Evolutionary conservation across 2,888 invertebrate genomes (phyloP), one percentile per base, ranked within the genome.

Genomic region (Megastigmus dorsalis): DNA sequence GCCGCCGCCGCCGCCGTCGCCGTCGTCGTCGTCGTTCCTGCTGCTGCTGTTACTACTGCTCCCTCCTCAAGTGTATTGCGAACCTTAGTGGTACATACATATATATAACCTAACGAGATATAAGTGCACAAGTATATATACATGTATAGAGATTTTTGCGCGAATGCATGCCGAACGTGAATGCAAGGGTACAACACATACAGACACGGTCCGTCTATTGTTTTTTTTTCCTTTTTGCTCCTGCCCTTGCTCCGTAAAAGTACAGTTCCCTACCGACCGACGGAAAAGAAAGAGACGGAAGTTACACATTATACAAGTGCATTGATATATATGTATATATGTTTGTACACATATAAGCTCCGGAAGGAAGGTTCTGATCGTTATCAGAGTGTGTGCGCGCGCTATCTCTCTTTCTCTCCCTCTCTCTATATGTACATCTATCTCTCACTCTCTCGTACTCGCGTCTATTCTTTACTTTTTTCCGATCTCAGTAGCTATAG

Each of bases 301-400:
- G 20, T n/a, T n/a, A n/a, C n/a, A n/a, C n/a, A n/a, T n/a, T n/a
- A n/a, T 20, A 26, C 3, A 20, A 45, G 18, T 45, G 26, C 38
- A 26, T 52, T n/a, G n/a, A 62, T 20, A 38, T 26, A 18, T 20
- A 52, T 18, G 23, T 23, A 62, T 36, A n/a, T 23, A 23, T 10
- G n/a, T 60, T 20, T 50, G 23, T 52, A 23, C 38, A 41, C 38
- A 41, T 38, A 33, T 7, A 7, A 7, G 10, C 5, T 59, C 50
- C 65, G 69, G 55, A 55, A 74, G 74, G 68, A 69, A 50, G 65
- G 38, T 45, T 60, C 68, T 69, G 67, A 69, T 68, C 50, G 65
- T 65, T 62, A 74, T 68, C 74, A 45, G 48, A 50, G 38, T 73
- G 67, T 62, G 59, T 30, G 71, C 60, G 71, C 60, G 43, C 59